Conservation (phyloP, 2,888 invertebrate species). For the Tineola bisselliella region DNA sequence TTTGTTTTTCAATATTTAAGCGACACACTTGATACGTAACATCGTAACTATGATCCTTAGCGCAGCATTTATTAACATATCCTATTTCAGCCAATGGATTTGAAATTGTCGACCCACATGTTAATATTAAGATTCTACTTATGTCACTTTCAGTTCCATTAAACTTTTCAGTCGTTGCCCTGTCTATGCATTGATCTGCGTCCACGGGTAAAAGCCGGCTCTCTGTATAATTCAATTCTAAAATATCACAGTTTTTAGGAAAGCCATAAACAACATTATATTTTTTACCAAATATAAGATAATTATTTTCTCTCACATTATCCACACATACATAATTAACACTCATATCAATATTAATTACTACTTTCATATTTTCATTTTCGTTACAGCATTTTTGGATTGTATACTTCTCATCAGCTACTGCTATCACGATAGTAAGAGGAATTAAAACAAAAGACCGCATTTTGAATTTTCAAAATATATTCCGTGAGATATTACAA, state of each 20-base stretch:
- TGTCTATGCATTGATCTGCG: slow-evolving; percentile 30
- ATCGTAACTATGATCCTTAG: slow-evolving; percentile 43
- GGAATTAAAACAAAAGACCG: background rate
- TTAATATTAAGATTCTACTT: background rate
- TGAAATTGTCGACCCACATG: background rate
- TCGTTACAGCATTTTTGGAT: slow-evolving; percentile 49
- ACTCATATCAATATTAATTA: slow-evolving; percentile 23
- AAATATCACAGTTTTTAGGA: slow-evolving; percentile 32
- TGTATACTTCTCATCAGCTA: background rate
- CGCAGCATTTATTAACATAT: slow-evolving; percentile 44
- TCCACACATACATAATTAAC: slow-evolving; percentile 33
- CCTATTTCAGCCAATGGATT: background rate
- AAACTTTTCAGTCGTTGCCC: slow-evolving; percentile 34
- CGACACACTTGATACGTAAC: slow-evolving; percentile 38
- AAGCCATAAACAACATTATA: slow-evolving; percentile 35
- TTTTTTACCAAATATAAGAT: slow-evolving; percentile 33
- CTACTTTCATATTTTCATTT: slow-evolving; percentile 38
- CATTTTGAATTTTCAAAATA: background rate
- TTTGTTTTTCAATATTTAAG: background rate
- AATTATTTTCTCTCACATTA: slow-evolving; percentile 15
- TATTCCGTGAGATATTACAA: background rate
- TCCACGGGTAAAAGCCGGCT: slow-evolving; percentile 19
- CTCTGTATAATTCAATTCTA: slow-evolving; percentile 27
- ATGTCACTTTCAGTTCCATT: slow-evolving; percentile 31
- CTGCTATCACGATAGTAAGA: background rate